A percentile compares a stretch with the other conserved stretches of the same genome.
phyloP scores from a whole-genome alignment of 2,113 vertebrate genomes.

The Haliaeetus leucogaster region DNA sequence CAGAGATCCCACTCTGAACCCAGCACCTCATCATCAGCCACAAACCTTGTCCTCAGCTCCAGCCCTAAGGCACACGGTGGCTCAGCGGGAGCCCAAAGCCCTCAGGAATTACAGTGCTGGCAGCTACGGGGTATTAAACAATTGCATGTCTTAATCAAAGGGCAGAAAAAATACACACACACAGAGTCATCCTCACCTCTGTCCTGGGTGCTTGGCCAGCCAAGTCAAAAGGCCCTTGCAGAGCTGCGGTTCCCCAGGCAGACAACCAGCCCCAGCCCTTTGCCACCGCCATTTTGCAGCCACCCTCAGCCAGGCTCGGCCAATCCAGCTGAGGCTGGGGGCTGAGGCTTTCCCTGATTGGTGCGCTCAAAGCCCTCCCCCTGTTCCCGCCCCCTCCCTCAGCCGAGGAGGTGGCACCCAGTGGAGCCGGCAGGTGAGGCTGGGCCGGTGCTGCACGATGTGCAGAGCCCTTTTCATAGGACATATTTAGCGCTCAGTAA shows the following conservation, averaged over 20 bases:
- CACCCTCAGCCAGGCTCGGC: not conserved
- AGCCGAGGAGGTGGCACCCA: fast-evolving
- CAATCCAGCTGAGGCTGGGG: not conserved
- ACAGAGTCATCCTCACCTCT: not conserved
- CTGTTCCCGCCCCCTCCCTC: not conserved
- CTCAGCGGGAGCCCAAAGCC: fast-evolving
- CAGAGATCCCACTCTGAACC: not conserved
- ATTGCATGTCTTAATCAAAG: fast-evolving
- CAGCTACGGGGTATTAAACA: not conserved
- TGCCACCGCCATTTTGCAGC: fast-evolving
- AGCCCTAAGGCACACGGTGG: fast-evolving
- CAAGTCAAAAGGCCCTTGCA: fast-evolving
- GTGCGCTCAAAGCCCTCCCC: fast-evolving
- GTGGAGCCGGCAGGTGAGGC: fast-evolving
- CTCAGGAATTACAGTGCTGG: fast-evolving
- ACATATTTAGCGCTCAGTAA: not conserved
- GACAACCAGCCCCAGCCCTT: fast-evolving
- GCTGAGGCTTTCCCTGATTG: not conserved
- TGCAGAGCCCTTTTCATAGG: fast-evolving
- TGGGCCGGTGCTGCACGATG: fast-evolving
- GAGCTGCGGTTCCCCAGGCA: fast-evolving
- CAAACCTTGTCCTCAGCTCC: not conserved
- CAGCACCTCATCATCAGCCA: not conserved
- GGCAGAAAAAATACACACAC: fast-evolving
- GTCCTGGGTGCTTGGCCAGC: fast-evolving